These are phyloP conservation scores for Chaetogeoica ovagalla DNA, from an alignment of 2,888 invertebrate species.

Conservation along the genomic window DNA sequence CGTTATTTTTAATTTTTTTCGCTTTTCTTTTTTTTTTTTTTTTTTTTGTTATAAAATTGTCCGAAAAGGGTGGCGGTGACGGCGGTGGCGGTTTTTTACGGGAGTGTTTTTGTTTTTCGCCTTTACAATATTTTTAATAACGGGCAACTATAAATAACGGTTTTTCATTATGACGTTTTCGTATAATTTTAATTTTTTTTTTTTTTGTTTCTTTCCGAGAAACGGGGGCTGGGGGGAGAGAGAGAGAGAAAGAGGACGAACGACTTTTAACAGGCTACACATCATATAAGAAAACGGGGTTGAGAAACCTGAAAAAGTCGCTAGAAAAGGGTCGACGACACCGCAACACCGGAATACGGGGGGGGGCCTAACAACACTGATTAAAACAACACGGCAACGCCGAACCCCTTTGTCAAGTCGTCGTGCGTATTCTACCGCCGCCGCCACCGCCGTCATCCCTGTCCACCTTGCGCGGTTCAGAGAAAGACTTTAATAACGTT, in stretches of 20 bases:
- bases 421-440: not conserved
- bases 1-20: too few species aligned
- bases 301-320: constrained; percentile 47
- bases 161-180: constrained; percentile 42
- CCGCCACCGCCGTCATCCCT: not conserved
- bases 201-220: not conserved
- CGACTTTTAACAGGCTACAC: not conserved
- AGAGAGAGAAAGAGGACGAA: not conserved
- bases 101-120: not conserved
- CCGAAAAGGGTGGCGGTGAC: too few species aligned
- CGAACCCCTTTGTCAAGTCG: not conserved
- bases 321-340: constrained; percentile 33
- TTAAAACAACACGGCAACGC: constrained; percentile 45
- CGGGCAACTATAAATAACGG: constrained; percentile 36
- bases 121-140: constrained; percentile 37
- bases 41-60: too few species aligned
- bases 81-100: too few species aligned
- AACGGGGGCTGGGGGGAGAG: too few species aligned
- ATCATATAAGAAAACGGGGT: constrained; percentile 31
- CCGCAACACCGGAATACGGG: not conserved
- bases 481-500: constrained; percentile 50
- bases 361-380: constrained; percentile 44
- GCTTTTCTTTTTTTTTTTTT: too few species aligned
- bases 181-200: constrained; percentile 23
- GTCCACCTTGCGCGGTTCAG: not conserved